phyloP scores from a whole-genome alignment of 2,888 invertebrate species.

The Drosophila vallismaia region DNA sequence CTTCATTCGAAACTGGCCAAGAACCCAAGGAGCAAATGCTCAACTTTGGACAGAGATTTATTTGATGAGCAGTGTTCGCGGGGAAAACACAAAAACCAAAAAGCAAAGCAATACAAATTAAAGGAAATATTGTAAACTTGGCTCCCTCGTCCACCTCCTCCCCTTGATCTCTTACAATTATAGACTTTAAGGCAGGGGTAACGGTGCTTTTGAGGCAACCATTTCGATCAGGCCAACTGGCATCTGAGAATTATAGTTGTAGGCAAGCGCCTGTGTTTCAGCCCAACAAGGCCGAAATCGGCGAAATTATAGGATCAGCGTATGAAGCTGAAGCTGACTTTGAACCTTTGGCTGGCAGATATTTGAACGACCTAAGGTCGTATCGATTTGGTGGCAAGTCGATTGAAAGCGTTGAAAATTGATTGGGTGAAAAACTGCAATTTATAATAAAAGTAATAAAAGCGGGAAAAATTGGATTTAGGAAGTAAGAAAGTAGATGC shows the following conservation, averaged over 20 bases:
- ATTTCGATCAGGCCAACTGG: constrained; percentile 42
- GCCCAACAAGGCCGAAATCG: constrained; percentile 37
- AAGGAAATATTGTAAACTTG: constrained; percentile 51
- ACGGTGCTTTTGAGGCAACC: constrained; percentile 66
- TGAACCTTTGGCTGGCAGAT: constrained; percentile 44
- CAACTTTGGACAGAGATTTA: constrained; percentile 71
- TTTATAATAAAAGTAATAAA: background rate
- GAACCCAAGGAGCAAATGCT: constrained; percentile 52
- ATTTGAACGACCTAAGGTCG: constrained; percentile 33
- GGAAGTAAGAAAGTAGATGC: background rate
- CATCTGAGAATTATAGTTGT: constrained; percentile 35
- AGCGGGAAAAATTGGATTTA: background rate
- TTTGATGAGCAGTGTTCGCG: constrained; percentile 68
- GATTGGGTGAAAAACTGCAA: constrained; percentile 25
- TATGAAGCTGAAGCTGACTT: constrained; percentile 22
- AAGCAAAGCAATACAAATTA: constrained; percentile 17
- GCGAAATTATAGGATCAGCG: constrained; percentile 38
- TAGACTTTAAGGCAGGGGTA: constrained; percentile 61
- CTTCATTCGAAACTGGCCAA: constrained; percentile 28
- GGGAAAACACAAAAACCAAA: constrained; percentile 25
- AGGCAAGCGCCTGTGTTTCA: constrained; percentile 38
- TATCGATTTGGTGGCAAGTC: constrained; percentile 33
- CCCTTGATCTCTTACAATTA: constrained; percentile 49
- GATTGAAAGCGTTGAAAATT: constrained; percentile 31
- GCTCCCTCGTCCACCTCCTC: constrained; percentile 3